phyloP scores from a whole-genome alignment of 2,888 invertebrate genomes.

The Lasioglossum lativentre region DNA sequence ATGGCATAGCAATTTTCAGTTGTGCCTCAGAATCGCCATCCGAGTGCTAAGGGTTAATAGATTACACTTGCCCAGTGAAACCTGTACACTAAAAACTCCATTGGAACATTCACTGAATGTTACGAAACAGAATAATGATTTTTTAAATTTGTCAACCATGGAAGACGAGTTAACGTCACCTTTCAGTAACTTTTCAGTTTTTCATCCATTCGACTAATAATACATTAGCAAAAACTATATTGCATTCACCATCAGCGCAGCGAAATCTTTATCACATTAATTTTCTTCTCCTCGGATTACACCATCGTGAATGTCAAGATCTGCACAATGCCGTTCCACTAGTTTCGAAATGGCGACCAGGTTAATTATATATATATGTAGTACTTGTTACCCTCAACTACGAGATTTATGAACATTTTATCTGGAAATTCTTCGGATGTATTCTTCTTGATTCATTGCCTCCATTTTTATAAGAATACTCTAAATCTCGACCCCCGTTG shows the following conservation, averaged over 20 bases:
- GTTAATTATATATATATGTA: not conserved
- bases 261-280: not conserved
- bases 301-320: not conserved
- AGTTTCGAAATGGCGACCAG: not conserved
- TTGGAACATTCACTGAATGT: not conserved
- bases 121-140: not conserved
- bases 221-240: not conserved
- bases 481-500: not conserved
- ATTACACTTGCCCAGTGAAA: not conserved
- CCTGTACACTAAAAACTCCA: not conserved
- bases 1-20: too few relatives aligned
- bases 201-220: not conserved
- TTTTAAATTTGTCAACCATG: not conserved
- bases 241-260: not conserved
- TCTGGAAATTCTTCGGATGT: not conserved
- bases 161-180: not conserved
- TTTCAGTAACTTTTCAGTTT: not conserved
- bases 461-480: not conserved
- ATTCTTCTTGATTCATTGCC: not conserved
- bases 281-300: slow-evolving; percentile 4
- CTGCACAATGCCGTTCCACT: not conserved
- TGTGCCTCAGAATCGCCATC: too few relatives aligned
- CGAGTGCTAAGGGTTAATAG: too few relatives aligned
- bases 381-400: not conserved
- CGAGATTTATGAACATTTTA: not conserved